A percentile compares a stretch with the other conserved stretches of the same genome.
These are phyloP conservation scores for Ganaspis sp. DNA, from an alignment of 1,140 invertebrate genomes.

Conservation along the genomic window DNA sequence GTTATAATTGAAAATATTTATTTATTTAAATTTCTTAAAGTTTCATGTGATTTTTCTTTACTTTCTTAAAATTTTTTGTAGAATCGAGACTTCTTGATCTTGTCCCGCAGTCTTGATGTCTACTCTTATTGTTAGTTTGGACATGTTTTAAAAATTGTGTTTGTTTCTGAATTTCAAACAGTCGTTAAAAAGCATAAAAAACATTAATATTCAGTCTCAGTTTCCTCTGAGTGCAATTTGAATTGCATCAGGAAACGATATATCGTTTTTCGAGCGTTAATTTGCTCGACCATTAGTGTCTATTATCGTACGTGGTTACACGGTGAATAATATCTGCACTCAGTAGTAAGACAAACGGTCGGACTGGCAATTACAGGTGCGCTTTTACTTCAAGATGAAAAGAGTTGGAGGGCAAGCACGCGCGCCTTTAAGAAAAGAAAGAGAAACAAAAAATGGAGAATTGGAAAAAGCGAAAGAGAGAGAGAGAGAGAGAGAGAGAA, in stretches of 20 bases:
- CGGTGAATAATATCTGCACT: conserved; percentile 28
- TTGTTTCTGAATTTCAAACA: background rate
- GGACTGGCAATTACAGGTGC: conserved; percentile 21
- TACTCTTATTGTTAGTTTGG: no score
- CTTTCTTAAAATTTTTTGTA: no score
- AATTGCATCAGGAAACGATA: background rate
- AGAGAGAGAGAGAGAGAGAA: background rate
- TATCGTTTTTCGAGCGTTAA: conserved; percentile 5
- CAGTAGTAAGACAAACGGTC: conserved; percentile 19
- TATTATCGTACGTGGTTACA: conserved; percentile 18
- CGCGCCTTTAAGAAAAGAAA: background rate
- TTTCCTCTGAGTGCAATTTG: background rate
- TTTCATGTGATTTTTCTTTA: no score
- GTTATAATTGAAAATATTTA: no score
- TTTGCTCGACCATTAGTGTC: conserved; percentile 6
- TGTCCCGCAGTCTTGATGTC: no score
- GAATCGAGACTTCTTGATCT: no score
- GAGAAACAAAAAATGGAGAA: background rate
- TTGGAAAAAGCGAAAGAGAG: background rate
- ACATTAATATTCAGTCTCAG: background rate
- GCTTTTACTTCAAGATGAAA: conserved; percentile 13
- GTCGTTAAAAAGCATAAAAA: background rate
- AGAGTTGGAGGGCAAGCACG: background rate
- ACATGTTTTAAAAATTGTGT: no score
- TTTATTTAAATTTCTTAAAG: no score